A percentile compares a stretch with the other conserved stretches of the same genome.
Evolutionary conservation across 2,113 vertebrate genomes (phyloP).

Genomic region (Kryptolebias marmoratus): DNA sequence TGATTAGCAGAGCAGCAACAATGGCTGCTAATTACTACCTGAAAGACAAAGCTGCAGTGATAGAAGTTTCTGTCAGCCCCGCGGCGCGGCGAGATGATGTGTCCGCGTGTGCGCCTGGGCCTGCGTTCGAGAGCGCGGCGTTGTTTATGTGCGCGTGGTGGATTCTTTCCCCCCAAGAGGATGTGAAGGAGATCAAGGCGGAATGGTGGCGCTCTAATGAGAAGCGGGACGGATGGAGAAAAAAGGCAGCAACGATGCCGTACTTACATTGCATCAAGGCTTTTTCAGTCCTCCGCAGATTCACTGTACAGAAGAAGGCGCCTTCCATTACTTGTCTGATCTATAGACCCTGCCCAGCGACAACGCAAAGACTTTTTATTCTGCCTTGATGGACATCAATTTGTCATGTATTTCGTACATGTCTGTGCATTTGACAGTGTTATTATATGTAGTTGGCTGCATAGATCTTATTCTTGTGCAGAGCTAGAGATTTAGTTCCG

Average conservation of each 20-base stretch:
- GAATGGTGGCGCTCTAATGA: conserved; percentile 45
- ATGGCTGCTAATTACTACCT: conserved; percentile 79
- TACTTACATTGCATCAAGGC: conserved; percentile 19
- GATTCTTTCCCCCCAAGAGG: conserved; percentile 50
- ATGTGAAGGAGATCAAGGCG: conserved; percentile 52
- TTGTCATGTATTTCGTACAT: too few species aligned
- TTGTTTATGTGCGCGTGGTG: conserved; percentile 49
- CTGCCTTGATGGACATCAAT: too few species aligned
- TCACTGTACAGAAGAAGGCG: conserved; percentile 1
- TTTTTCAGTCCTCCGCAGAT: conserved; percentile 11
- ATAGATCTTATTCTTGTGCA: too few species aligned
- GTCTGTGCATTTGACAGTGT: too few species aligned
- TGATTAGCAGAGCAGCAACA: conserved; percentile 77
- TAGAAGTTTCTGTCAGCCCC: conserved; percentile 65
- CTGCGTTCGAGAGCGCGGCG: conserved; percentile 12
- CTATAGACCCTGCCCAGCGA: background rate
- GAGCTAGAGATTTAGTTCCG: too few species aligned
- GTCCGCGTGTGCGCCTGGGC: conserved; percentile 19
- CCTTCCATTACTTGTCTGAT: conserved; percentile 14
- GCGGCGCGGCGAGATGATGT: conserved; percentile 36
- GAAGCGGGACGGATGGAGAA: conserved; percentile 33
- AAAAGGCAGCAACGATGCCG: conserved; percentile 47
- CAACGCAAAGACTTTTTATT: too few species aligned
- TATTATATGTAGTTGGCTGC: too few species aligned
- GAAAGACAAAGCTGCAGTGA: conserved; percentile 71